These are phyloP conservation scores for Lucilia cuprina DNA, from an alignment of 1,140 invertebrate species.

Conservation along the genomic window DNA sequence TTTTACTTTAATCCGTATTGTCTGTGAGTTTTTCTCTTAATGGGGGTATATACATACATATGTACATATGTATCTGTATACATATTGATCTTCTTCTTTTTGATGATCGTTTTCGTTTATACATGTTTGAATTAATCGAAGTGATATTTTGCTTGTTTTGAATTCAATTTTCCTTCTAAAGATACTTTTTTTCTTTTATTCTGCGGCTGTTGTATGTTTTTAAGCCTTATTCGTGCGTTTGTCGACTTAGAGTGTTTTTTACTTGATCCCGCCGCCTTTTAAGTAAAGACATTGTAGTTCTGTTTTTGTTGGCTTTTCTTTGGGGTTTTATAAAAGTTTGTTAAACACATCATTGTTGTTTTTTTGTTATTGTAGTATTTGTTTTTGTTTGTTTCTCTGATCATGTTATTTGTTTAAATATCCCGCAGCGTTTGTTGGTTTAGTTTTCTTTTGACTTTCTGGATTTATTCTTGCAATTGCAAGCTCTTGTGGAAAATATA, in stretches of 20 bases:
- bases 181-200: neutral
- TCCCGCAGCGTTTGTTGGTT: constrained; percentile 28
- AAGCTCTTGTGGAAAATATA: constrained; percentile 38
- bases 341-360: neutral
- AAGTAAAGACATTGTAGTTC: constrained; percentile 21
- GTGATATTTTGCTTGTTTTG: constrained; percentile 43
- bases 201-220: neutral
- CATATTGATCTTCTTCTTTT: neutral
- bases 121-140: constrained; percentile 44
- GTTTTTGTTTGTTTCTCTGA: neutral
- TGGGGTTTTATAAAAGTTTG: no score
- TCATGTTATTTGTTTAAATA: constrained; percentile 27
- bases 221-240: neutral
- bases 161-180: constrained; percentile 40
- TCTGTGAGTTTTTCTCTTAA: neutral
- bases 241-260: neutral
- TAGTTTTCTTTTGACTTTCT: neutral
- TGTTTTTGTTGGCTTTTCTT: neutral
- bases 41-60: neutral
- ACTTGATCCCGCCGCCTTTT: constrained; percentile 40
- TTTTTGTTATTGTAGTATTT: neutral
- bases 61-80: no score
- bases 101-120: neutral
- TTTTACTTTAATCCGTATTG: neutral
- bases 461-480: neutral